Percentiles rank a stretch among this genome's conserved stretches.
Conservation (phyloP, 2,113 vertebrate genomes). For the Notothenia rossii region DNA sequence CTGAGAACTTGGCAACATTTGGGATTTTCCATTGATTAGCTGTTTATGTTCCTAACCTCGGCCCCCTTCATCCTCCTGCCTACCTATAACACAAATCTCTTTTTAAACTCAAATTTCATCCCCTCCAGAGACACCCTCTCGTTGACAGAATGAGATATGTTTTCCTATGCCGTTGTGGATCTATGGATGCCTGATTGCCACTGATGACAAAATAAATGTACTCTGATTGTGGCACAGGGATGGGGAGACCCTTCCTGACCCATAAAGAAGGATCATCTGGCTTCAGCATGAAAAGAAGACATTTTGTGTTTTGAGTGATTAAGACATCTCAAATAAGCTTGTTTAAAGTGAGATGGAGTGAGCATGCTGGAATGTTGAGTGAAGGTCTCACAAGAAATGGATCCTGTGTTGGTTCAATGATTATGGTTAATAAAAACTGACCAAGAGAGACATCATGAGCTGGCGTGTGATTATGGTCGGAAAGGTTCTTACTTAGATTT, state of each 20-base stretch:
- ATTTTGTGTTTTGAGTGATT: constrained; percentile 23
- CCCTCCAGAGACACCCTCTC: neutral
- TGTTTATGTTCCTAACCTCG: constrained; percentile 35
- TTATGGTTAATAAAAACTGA: constrained; percentile 71
- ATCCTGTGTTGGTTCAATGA: constrained; percentile 65
- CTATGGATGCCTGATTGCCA: constrained; percentile 49
- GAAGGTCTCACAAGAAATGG: constrained; percentile 50
- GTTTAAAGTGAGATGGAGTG: constrained; percentile 38
- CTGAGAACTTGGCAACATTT: constrained; percentile 22
- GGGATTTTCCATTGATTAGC: constrained; percentile 52
- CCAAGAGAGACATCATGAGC: constrained; percentile 41
- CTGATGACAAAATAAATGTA: constrained; percentile 60
- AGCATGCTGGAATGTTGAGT: constrained; percentile 47
- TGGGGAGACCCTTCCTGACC: constrained; percentile 3
- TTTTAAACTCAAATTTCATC: constrained; percentile 20
- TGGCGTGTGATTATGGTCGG: constrained; percentile 50
- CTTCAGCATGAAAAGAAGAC: constrained; percentile 7
- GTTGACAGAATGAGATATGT: constrained; percentile 7
- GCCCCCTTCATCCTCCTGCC: neutral
- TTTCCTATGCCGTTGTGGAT: constrained; percentile 14
- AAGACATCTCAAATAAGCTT: constrained; percentile 18
- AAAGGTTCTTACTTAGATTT: constrained; percentile 40
- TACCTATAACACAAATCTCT: constrained; percentile 18
- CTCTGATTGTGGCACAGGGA: constrained; percentile 34
- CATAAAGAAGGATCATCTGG: constrained; percentile 39